A percentile compares a stretch with the other conserved stretches of the same genome.
phyloP scores from a whole-genome alignment of 1,140 invertebrate species.

The Aporrectodea caliginosa region DNA sequence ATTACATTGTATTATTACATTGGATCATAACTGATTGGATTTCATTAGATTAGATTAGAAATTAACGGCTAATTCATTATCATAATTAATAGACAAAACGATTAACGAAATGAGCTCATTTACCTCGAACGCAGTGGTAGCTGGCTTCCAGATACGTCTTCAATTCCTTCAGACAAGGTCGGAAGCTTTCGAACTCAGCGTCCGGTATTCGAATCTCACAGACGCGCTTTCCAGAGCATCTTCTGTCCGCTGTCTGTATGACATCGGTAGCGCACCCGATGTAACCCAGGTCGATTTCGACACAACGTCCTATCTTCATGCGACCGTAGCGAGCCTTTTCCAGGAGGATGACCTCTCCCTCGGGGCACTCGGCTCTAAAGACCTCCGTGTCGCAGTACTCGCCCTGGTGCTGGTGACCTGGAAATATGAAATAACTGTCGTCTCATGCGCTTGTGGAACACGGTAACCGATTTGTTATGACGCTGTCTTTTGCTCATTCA shows the following conservation, averaged over 20 bases:
- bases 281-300: conserved; percentile 21
- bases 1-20: too few relatives aligned
- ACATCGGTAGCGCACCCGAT: conserved; percentile 24
- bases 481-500: too few relatives aligned
- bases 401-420: not conserved
- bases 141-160: conserved; percentile 25
- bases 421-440: too few relatives aligned
- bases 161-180: conserved; percentile 23
- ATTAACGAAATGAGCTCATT: too few relatives aligned
- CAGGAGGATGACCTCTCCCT: conserved; percentile 29
- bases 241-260: not conserved
- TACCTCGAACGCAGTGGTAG: conserved; percentile 26
- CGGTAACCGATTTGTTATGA: too few relatives aligned
- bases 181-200: conserved; percentile 11
- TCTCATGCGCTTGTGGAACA: too few relatives aligned
- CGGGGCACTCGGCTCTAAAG: conserved; percentile 28
- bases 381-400: not conserved
- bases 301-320: conserved; percentile 26
- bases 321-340: conserved; percentile 23
- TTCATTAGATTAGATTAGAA: too few relatives aligned
- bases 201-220: conserved; percentile 26
- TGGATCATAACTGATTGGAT: too few relatives aligned
- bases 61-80: too few relatives aligned
- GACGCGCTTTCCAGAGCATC: conserved; percentile 17
- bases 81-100: too few relatives aligned